Percentiles rank a stretch among this genome's conserved stretches.
Evolutionary conservation across 2,797 vertebrate species (phyloP).

Genomic region (Anas flavirostris): DNA sequence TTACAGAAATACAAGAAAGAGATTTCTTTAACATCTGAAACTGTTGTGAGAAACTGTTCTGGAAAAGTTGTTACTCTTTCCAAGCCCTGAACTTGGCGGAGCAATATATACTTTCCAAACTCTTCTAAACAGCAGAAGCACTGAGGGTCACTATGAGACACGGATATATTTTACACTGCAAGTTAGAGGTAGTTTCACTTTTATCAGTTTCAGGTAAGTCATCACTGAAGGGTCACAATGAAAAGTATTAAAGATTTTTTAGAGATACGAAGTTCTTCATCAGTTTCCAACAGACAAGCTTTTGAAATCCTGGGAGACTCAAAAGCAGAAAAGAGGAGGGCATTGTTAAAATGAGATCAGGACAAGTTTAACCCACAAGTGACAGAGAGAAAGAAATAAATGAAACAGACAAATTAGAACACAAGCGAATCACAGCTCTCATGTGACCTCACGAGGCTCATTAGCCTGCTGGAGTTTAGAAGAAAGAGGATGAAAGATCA

Average conservation of each 20-base stretch:
- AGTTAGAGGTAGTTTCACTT: background rate
- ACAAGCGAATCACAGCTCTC: background rate
- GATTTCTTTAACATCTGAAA: conserved; percentile 6
- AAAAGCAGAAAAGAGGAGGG: background rate
- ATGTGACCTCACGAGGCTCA: background rate
- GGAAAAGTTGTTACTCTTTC: background rate
- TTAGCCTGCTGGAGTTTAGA: background rate
- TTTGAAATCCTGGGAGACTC: background rate
- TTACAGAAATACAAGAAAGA: background rate
- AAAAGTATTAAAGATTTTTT: background rate
- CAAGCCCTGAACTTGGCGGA: background rate
- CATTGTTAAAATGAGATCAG: background rate
- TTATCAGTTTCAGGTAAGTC: background rate
- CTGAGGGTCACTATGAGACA: background rate
- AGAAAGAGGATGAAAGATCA: background rate
- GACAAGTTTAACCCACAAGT: background rate
- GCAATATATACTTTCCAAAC: background rate
- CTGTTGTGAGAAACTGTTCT: background rate
- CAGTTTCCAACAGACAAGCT: background rate
- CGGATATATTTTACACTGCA: background rate
- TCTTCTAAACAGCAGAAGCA: background rate
- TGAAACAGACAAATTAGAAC: background rate
- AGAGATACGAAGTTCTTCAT: background rate
- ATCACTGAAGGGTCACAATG: background rate
- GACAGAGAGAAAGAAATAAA: background rate